Conservation (phyloP, 2,888 invertebrate genomes). For the Oscheius sp. region DNA sequence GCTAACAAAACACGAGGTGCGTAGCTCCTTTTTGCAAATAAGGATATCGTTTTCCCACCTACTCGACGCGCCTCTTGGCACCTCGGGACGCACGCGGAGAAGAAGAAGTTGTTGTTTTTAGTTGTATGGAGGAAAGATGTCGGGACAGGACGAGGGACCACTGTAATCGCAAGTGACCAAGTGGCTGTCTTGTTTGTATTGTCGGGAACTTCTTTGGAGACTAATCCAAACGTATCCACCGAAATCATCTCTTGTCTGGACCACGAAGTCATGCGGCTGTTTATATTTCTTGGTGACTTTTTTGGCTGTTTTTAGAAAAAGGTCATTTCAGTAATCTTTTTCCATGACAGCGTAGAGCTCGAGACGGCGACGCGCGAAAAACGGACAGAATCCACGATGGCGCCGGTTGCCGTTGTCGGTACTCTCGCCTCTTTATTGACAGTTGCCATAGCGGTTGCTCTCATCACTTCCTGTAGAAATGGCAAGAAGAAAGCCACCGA, state of each 20-base stretch:
- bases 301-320: no score
- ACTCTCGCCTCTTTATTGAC: neutral
- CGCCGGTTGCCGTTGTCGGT: neutral
- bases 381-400: neutral
- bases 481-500: neutral
- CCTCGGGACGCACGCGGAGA: constrained; percentile 13
- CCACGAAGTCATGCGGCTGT: no score
- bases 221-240: neutral
- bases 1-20: constrained; percentile 31
- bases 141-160: constrained; percentile 14
- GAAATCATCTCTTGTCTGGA: no score
- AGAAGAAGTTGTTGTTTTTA: neutral
- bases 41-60: constrained; percentile 34
- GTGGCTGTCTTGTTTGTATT: constrained; percentile 23
- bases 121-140: neutral
- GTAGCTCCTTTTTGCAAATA: constrained; percentile 34
- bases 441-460: neutral
- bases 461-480: neutral
- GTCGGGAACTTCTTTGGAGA: constrained; percentile 27
- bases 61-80: constrained; percentile 33
- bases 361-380: neutral
- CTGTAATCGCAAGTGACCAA: neutral
- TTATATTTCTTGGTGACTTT: no score
- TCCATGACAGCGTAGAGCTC: neutral
- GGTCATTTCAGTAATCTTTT: no score